These are phyloP conservation scores for Lethenteron camtschaticum DNA, from an alignment of 2,113 vertebrate species.

Conservation along the genomic window DNA sequence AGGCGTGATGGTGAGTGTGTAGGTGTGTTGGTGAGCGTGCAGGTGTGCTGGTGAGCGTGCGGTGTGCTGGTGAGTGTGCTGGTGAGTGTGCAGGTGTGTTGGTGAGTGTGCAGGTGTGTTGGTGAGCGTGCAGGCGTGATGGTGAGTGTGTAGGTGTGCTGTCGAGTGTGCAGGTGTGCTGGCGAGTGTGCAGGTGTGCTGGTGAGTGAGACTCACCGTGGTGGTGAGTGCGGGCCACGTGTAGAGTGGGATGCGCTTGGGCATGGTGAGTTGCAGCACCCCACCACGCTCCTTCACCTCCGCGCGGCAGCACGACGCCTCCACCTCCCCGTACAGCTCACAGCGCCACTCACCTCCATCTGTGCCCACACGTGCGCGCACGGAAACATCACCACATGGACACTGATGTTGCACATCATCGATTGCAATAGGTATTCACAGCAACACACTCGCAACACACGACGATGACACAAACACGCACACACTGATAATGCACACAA, in stretches of 20 bases:
- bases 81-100: too few relatives aligned
- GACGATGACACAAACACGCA: not conserved
- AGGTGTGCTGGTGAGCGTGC: too few relatives aligned
- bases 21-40: too few relatives aligned
- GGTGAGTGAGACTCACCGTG: too few relatives aligned
- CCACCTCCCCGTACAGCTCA: constrained; percentile 65
- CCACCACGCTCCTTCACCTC: constrained; percentile 59
- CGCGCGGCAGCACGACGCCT: constrained; percentile 61
- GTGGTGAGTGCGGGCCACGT: constrained; percentile 50
- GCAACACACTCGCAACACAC: not conserved
- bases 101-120: too few relatives aligned
- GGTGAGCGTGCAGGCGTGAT: too few relatives aligned
- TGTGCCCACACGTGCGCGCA: constrained; percentile 13
- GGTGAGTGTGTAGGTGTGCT: too few relatives aligned
- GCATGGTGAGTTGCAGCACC: constrained; percentile 51
- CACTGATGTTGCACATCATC: not conserved
- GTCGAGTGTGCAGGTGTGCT: too few relatives aligned
- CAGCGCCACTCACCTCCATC: constrained; percentile 81
- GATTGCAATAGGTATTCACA: not conserved
- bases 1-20: too few relatives aligned
- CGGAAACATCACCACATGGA: not conserved
- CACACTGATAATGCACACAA: not conserved
- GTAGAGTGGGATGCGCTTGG: constrained; percentile 83
- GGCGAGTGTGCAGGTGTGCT: too few relatives aligned
- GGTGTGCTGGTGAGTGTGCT: too few relatives aligned